Percentiles rank a stretch among this genome's conserved stretches.
Conservation (phyloP, 2,113 vertebrate species). For the Ciconia stormi region DNA sequence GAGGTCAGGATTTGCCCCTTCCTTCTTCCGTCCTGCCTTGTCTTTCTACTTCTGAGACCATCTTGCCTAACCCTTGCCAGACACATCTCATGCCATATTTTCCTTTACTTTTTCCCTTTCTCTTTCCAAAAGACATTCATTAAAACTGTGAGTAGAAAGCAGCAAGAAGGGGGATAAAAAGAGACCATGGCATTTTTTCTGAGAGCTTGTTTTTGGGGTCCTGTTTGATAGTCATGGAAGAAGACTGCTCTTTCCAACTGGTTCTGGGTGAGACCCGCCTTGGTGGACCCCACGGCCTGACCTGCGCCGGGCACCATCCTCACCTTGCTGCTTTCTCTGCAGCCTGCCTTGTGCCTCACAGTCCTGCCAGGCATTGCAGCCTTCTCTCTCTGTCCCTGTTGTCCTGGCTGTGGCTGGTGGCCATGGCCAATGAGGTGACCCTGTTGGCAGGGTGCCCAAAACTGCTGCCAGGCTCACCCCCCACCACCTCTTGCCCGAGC, state of each 20-base stretch:
- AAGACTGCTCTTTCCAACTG: neutral
- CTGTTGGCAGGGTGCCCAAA: neutral
- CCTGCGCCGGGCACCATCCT: neutral
- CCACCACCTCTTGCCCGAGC: neutral
- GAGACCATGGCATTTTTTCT: neutral
- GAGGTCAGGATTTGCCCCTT: neutral
- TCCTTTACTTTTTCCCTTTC: neutral
- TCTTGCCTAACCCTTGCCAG: neutral
- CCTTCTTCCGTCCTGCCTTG: neutral
- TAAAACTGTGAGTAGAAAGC: neutral
- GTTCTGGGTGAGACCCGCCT: neutral
- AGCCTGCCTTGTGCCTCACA: neutral
- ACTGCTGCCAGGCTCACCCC: neutral
- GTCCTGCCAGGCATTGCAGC: rapidly evolving
- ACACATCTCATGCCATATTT: neutral
- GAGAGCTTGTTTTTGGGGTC: neutral
- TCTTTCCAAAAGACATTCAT: neutral
- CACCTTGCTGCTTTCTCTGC: neutral
- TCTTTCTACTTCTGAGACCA: neutral
- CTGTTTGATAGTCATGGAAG: neutral
- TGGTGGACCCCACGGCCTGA: neutral
- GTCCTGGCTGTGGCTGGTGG: neutral
- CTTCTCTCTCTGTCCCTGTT: neutral
- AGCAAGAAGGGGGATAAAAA: neutral
- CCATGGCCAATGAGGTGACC: neutral